These are phyloP conservation scores for Chloroceryle amazona DNA, from an alignment of 2,797 vertebrate species.

Conservation along the genomic window DNA sequence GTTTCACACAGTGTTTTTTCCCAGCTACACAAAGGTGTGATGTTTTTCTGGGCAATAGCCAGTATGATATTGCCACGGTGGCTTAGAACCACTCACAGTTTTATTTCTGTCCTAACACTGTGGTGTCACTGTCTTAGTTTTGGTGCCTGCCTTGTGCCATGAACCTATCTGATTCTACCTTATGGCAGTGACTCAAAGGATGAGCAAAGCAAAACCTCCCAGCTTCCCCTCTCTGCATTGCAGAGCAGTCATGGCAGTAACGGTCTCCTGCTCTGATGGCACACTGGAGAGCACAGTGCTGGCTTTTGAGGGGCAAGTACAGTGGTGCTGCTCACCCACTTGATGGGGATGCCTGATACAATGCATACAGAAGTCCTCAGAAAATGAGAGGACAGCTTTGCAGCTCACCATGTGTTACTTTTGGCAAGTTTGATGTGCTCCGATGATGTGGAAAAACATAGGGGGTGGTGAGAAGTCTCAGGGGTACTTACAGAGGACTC, in stretches of 20 bases:
- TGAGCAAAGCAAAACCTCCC: background rate
- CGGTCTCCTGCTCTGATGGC: rapidly evolving
- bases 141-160: background rate
- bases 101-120: background rate
- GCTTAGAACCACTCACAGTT: background rate
- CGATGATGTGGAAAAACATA: background rate
- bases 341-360: background rate
- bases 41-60: background rate
- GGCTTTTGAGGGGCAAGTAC: background rate
- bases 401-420: background rate
- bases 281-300: background rate
- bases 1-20: background rate
- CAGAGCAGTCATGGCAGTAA: background rate
- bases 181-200: background rate
- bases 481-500: background rate
- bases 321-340: rapidly evolving
- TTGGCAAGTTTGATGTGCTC: background rate
- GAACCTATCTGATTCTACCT: background rate
- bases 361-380: background rate
- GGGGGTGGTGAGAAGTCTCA: background rate
- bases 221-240: background rate
- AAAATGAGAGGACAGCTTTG: background rate
- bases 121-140: background rate
- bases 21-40: background rate
- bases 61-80: background rate